Evolutionary conservation across 35 echinoderm and acorn worm genomes (phyloP), one percentile per base, ranked within the genome.

Genomic region (Strongylocentrotus purpuratus): DNA sequence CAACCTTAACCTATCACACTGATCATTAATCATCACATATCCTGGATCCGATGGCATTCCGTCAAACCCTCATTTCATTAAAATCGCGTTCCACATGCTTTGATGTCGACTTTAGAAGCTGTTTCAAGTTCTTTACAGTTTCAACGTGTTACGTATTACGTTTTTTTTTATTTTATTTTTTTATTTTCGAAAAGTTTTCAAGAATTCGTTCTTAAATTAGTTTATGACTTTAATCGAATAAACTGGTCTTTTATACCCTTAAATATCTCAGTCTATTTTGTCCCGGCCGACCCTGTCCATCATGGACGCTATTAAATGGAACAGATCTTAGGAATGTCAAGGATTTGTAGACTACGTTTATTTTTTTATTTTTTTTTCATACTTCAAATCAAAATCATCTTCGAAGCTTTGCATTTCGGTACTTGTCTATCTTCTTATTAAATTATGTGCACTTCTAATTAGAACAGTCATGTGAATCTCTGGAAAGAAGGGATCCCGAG

Each of bases 11-110:
- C 65, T 18, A 28, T 78, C 65, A 78, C 28, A 7, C 3, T 78
- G 65, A 78, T 78, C 65, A 78, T 78, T 78, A 78, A 78, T 78
- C 65, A 78, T 78, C 65, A 78, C 7, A 78, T 78, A 59, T 78
- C 65, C 22, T 0, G 22, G 65, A 78, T 78, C 20, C 65, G 15
- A 78, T 78, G 1, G 65, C 65, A 78, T 78, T 78, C 65, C 18
- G 20, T 78, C 65, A 78, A 78, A 78, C 65, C 20, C 7, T n/a
- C 20, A 22, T 1, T 50, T 50, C 48, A 50, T 28, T 28, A 70
- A 28, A 70, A 28, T 78, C 65, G 20, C 20, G 20, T 78, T 55
- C 15, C 65, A 28, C 18, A 15, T 78, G 65, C 7, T 59, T 59
- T 59, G 11, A 59, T 59, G 52, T 59, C 17, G 52, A 59, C 2